Percentiles rank a stretch among this genome's conserved stretches.
Evolutionary conservation across 2,113 vertebrate genomes (phyloP).

Genomic region (Phoenicopterus ruber): DNA sequence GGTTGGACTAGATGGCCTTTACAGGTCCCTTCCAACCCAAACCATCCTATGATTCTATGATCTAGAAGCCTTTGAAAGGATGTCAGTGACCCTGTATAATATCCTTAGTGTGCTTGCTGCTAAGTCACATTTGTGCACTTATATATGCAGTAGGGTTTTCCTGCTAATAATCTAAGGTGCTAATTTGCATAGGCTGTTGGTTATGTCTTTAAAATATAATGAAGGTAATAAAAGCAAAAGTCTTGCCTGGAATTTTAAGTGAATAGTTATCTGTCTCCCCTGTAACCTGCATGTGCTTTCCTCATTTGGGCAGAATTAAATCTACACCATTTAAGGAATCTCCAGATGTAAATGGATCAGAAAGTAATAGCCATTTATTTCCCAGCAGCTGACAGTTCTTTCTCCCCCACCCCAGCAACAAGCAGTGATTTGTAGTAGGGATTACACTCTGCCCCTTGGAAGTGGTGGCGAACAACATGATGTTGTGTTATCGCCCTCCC

Average conservation of each 20-base stretch:
- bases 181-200: neutral
- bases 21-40: no score
- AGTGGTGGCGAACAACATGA: neutral
- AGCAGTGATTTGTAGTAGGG: neutral
- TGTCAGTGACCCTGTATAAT: neutral
- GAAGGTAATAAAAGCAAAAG: neutral
- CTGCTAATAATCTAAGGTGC: neutral
- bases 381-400: neutral
- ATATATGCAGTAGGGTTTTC: neutral
- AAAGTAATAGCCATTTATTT: neutral
- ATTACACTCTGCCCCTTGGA: neutral
- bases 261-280: neutral
- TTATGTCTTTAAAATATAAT: neutral
- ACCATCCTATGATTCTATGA: no score
- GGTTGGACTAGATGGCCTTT: no score
- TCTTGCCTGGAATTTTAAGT: neutral
- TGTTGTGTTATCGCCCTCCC: neutral
- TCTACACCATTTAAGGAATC: neutral
- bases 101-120: neutral
- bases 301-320: neutral
- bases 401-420: neutral
- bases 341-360: neutral
- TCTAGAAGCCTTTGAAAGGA: neutral
- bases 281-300: neutral
- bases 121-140: neutral